Percentiles rank a stretch among this genome's conserved stretches.
Conservation (phyloP, 2,888 invertebrate genomes). For the Pyrrhosoma nymphula region DNA sequence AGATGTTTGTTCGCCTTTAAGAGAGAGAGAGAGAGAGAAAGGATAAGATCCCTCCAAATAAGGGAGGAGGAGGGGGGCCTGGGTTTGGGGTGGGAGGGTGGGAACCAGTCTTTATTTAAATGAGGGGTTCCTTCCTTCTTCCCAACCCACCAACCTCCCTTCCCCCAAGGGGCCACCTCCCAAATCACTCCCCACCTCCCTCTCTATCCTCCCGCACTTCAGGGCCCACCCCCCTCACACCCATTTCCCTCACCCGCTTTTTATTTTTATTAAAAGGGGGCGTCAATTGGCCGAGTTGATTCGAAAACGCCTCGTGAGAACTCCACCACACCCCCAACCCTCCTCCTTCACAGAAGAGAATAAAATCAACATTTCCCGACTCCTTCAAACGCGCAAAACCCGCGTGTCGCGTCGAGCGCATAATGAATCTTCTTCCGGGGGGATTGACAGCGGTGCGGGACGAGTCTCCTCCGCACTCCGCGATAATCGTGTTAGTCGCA, state of each 20-base stretch:
- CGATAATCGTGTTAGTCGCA: neutral
- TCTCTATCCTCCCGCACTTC: neutral
- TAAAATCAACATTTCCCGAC: neutral
- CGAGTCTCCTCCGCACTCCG: neutral
- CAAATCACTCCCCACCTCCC: neutral
- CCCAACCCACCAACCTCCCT: neutral
- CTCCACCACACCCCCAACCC: neutral
- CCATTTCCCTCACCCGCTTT: conserved; percentile 31
- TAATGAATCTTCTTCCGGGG: no score
- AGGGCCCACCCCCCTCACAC: neutral
- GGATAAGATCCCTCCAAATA: conserved; percentile 36
- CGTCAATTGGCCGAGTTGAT: conserved; percentile 64
- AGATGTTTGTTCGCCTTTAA: conserved; percentile 34
- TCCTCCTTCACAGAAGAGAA: no score
- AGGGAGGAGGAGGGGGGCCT: neutral
- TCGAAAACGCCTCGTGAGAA: conserved; percentile 58
- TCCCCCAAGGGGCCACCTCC: neutral
- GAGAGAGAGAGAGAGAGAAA: neutral
- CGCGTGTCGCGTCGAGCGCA: no score
- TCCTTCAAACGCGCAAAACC: neutral
- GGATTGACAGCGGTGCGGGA: no score
- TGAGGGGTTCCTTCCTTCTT: conserved; percentile 29
- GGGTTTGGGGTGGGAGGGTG: no score
- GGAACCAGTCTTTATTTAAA: conserved; percentile 56
- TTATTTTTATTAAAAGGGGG: conserved; percentile 52